Percentiles rank a stretch among this genome's conserved stretches.
Conservation (phyloP, 2,797 vertebrate genomes). For the Euthynnus affinis region DNA sequence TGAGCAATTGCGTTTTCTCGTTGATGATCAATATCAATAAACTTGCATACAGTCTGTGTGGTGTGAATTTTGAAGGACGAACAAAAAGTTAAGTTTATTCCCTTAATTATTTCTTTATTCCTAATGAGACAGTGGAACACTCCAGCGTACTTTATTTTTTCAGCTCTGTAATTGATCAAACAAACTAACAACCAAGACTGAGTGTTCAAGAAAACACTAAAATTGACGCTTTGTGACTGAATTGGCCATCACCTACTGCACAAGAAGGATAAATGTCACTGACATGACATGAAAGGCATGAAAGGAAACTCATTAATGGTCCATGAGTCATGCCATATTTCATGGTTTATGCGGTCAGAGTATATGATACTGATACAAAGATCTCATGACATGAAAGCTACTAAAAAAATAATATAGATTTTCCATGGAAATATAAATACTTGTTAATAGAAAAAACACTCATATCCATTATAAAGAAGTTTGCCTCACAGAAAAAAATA, state of each 20-base stretch:
- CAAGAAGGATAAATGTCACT: not conserved
- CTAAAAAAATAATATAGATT: not conserved
- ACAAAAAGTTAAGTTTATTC: too few species aligned
- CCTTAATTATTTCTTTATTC: not conserved
- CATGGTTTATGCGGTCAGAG: not conserved
- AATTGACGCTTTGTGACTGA: not conserved
- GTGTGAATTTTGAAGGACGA: too few species aligned
- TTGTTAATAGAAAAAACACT: not conserved
- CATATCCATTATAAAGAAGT: too few species aligned
- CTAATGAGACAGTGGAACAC: not conserved
- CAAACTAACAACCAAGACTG: conserved; percentile 9
- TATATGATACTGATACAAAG: not conserved
- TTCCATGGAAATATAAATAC: not conserved
- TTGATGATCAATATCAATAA: not conserved
- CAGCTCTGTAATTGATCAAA: not conserved
- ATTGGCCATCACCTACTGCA: not conserved
- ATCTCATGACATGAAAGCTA: not conserved
- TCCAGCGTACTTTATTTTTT: not conserved
- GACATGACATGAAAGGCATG: not conserved
- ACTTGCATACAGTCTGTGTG: not conserved
- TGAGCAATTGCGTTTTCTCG: not conserved
- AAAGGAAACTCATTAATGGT: not conserved
- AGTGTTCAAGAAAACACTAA: not conserved
- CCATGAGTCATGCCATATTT: not conserved
- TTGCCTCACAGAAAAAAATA: conserved; percentile 1